phyloP scores from a whole-genome alignment of 1,140 invertebrate genomes.

The Drosophila ercepeae region DNA sequence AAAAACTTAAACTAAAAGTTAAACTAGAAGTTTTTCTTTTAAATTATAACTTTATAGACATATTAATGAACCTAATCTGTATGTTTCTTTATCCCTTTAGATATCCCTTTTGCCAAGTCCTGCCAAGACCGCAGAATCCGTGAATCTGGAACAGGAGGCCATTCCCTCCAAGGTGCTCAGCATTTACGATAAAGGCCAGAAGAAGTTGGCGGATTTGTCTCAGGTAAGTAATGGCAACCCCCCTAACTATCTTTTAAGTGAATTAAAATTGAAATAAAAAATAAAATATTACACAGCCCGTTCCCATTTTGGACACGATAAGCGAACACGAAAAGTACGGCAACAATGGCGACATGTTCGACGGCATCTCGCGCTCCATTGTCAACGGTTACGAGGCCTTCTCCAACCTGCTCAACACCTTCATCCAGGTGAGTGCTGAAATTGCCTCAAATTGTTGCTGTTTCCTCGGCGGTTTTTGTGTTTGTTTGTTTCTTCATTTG shows the following conservation, averaged over 20 bases:
- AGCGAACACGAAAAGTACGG: slow-evolving; percentile 86
- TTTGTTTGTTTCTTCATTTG: slow-evolving; percentile 5
- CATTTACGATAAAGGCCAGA: slow-evolving; percentile 74
- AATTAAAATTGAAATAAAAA: not conserved
- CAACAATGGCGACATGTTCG: slow-evolving; percentile 85
- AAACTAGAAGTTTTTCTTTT: too few relatives aligned
- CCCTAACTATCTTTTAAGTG: not conserved
- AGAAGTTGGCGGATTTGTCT: slow-evolving; percentile 63
- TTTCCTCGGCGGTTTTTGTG: not conserved
- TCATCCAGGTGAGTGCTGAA: slow-evolving; percentile 84
- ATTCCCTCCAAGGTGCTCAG: slow-evolving; percentile 73
- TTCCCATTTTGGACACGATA: slow-evolving; percentile 85
- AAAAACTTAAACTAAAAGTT: too few relatives aligned
- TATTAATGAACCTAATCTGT: not conserved
- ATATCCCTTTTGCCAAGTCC: slow-evolving; percentile 64
- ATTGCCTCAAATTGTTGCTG: not conserved
- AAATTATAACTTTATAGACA: too few relatives aligned
- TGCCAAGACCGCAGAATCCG: slow-evolving; percentile 70
- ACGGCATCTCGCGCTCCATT: slow-evolving; percentile 84
- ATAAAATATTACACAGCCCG: slow-evolving; percentile 69
- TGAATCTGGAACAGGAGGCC: slow-evolving; percentile 76
- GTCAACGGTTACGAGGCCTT: slow-evolving; percentile 85
- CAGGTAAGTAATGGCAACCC: slow-evolving; percentile 55
- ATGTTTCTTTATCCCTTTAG: slow-evolving; percentile 10
- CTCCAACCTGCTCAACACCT: slow-evolving; percentile 85